phyloP scores from a whole-genome alignment of 2,113 vertebrate species.

The Hydropotes inermis region DNA sequence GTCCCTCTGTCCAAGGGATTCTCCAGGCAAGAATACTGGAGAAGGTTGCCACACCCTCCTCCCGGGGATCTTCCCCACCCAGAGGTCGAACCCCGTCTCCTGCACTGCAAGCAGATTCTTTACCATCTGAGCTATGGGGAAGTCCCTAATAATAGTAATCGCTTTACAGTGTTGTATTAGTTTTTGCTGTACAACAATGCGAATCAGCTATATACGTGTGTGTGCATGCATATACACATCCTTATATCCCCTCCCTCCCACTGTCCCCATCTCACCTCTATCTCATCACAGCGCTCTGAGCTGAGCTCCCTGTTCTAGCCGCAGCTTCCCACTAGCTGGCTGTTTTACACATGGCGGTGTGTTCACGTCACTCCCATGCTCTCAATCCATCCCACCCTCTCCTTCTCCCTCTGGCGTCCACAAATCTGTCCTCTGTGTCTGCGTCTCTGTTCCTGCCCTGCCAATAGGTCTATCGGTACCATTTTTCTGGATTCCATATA shows the following conservation, averaged over 20 bases:
- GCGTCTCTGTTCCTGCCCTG: not conserved
- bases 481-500: not conserved
- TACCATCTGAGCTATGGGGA: not conserved
- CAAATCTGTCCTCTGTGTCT: not conserved
- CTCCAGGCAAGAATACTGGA: not conserved
- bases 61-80: not conserved
- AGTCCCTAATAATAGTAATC: not conserved
- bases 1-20: not conserved
- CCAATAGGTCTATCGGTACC: not conserved
- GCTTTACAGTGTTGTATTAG: not conserved
- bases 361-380: not conserved
- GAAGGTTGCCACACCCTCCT: not conserved
- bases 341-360: not conserved
- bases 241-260: not conserved
- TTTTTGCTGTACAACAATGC: not conserved
- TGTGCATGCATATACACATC: rapidly evolving
- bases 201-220: not conserved
- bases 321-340: not conserved
- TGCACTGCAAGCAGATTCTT: not conserved
- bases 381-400: not conserved
- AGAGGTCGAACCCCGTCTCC: not conserved
- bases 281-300: not conserved
- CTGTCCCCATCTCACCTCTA: not conserved
- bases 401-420: not conserved
- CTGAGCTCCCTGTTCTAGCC: not conserved